A percentile compares a stretch with the other conserved stretches of the same genome.
These are phyloP conservation scores for Drosophila mulleri DNA, from an alignment of 2,888 invertebrate species.

Conservation along the genomic window DNA sequence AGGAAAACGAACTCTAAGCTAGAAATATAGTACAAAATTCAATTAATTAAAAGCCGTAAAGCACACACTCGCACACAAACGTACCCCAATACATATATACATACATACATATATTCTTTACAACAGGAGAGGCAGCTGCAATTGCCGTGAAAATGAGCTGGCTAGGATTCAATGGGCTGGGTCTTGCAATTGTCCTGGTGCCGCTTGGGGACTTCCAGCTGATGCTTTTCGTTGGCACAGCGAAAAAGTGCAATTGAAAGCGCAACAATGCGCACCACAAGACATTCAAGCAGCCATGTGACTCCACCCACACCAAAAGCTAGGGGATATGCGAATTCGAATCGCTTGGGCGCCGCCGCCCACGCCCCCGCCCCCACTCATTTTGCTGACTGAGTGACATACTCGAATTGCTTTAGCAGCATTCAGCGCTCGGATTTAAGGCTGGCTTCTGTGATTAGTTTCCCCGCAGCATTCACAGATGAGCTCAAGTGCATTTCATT, in stretches of 20 bases:
- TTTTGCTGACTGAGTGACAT: slow-evolving; percentile 52
- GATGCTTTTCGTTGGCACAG: slow-evolving; percentile 47
- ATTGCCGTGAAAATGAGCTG: slow-evolving; percentile 69
- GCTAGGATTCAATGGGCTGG: slow-evolving; percentile 35
- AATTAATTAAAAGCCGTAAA: slow-evolving; percentile 74
- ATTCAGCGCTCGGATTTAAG: slow-evolving; percentile 11
- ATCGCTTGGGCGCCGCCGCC: slow-evolving; percentile 26
- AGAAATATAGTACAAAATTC: slow-evolving; percentile 65
- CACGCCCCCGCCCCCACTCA: background rate
- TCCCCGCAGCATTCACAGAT: slow-evolving; percentile 47
- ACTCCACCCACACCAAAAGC: slow-evolving; percentile 4
- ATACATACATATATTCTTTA: slow-evolving; percentile 17
- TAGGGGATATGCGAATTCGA: slow-evolving; percentile 61
- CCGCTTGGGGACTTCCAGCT: slow-evolving; percentile 45
- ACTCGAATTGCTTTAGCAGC: slow-evolving; percentile 55
- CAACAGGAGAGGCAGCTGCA: slow-evolving; percentile 25
- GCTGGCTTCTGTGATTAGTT: slow-evolving; percentile 69
- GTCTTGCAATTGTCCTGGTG: slow-evolving; percentile 56
- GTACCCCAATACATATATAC: background rate
- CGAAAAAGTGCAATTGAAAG: slow-evolving; percentile 72
- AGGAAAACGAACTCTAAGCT: slow-evolving; percentile 31
- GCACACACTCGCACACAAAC: slow-evolving; percentile 26
- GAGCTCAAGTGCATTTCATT: slow-evolving; percentile 75
- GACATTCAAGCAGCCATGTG: slow-evolving; percentile 63
- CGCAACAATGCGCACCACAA: slow-evolving; percentile 79